These are phyloP conservation scores for Hyposmocoma kahamanoa DNA, from an alignment of 1,140 invertebrate species.

Conservation along the genomic window DNA sequence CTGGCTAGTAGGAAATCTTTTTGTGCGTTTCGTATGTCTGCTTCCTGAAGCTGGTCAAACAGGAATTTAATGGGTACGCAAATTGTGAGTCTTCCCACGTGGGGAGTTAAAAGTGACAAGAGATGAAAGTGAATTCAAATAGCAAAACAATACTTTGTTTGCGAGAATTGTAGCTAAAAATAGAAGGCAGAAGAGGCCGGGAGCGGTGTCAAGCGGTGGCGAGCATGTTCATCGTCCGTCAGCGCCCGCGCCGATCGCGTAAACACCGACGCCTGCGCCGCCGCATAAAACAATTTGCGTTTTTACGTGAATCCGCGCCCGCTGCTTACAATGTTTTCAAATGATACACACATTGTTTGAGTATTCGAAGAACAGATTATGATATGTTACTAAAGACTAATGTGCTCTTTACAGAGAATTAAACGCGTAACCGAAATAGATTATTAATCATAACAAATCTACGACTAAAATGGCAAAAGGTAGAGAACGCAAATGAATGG, in stretches of 20 bases:
- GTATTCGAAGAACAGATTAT: too few species aligned
- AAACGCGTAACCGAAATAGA: constrained; percentile 12
- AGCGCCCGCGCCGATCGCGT: constrained; percentile 49
- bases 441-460: constrained; percentile 14
- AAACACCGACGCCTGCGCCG: constrained; percentile 45
- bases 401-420: too few species aligned
- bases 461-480: constrained; percentile 20
- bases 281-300: constrained; percentile 44
- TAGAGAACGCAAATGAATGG: constrained; percentile 38
- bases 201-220: constrained; percentile 53
- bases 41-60: too few species aligned
- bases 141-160: constrained; percentile 16
- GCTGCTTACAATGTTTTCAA: constrained; percentile 9
- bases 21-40: too few species aligned
- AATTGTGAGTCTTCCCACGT: too few species aligned
- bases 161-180: constrained; percentile 16
- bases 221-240: constrained; percentile 52
- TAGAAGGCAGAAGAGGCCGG: constrained; percentile 30
- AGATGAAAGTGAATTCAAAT: neutral
- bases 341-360: too few species aligned
- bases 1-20: too few species aligned
- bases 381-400: too few species aligned
- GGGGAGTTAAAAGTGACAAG: neutral
- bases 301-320: constrained; percentile 43
- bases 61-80: too few species aligned